Evolutionary conservation across 2,888 invertebrate genomes (phyloP), one percentile per base, ranked within the genome.

Genomic region (Aleiodes alternator): DNA sequence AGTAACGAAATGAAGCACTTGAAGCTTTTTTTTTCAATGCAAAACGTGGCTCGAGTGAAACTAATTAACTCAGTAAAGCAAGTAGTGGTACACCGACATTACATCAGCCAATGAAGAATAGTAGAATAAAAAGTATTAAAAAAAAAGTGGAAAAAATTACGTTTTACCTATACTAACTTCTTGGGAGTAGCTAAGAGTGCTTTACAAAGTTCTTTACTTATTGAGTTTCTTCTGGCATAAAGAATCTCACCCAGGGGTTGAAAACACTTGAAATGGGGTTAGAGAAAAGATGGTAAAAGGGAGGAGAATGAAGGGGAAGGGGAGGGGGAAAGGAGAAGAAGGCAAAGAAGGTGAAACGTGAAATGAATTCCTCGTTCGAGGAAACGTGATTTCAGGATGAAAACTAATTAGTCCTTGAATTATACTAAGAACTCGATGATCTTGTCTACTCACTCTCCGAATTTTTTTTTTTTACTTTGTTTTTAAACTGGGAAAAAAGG

Each of bases 191-290:
- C 43, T 64, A 64, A 64, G 64, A 64, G 64, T 64, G 64, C 64
- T 64, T 43, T 14, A 14, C 64, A 29, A 64, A 64, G 43, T 64
- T 64, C 64, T 64, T 64, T 64, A 64, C 43, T 64, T 64, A 64
- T 64, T 64, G 64, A 64, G 64, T 64, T 64, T 64, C 64, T 64
- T 64, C 64, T 64, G 6, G 64, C 64, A 64, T 64, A 64, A 64
- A 64, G 43, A 64, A 64, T 64, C 16, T 64, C 14, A 43, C 64
- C 64, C 64, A 6, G 16, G 11, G 43, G 14, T 23, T 16, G 48
- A 9, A 16, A n/a, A 48, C 8, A 23, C 43, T 7, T 14, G 38
- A 16, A 43, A 23, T 16, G 43, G 64, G 34, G 61, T 4, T 34
- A 38, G 38, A 38, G 34, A 38, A 38, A 61, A n/a, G 61, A 14